These are phyloP conservation scores for Lophochroa leadbeateri DNA, from an alignment of 2,113 vertebrate species.

Conservation along the genomic window DNA sequence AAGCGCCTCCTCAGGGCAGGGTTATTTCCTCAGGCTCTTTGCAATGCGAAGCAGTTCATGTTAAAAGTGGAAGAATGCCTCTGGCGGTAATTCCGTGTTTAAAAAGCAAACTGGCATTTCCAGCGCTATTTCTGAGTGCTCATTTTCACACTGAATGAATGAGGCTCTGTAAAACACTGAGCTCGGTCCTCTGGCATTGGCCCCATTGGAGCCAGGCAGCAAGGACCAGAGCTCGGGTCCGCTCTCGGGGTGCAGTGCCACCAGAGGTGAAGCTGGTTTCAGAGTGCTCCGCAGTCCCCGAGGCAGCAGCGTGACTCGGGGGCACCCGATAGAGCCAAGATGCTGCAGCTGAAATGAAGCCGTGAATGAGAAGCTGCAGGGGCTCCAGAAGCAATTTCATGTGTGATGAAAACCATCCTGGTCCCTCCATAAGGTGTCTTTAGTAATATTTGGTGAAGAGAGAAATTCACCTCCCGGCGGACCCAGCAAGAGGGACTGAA, in stretches of 20 bases:
- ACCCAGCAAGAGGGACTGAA: background rate
- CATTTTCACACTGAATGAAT: background rate
- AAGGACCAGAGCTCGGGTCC: fast-evolving
- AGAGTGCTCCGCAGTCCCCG: background rate
- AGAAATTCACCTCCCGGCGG: background rate
- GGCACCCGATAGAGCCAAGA: background rate
- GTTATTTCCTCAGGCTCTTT: background rate
- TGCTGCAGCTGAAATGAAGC: background rate
- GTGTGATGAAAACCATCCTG: background rate
- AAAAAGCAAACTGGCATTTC: background rate
- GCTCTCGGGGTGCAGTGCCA: background rate
- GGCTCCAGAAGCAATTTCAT: background rate
- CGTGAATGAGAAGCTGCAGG: background rate
- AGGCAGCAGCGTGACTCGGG: background rate
- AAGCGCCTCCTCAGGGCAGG: background rate
- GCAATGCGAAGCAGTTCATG: background rate
- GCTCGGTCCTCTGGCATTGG: background rate
- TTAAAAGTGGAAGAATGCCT: background rate
- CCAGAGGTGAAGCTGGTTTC: background rate
- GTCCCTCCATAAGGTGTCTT: background rate
- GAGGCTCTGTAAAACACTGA: background rate
- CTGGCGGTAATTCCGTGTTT: background rate
- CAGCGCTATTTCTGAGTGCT: background rate
- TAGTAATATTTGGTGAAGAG: background rate
- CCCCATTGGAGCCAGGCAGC: background rate